Conservation (phyloP, 2,113 vertebrate genomes). For the Cinclus mexicanus region DNA sequence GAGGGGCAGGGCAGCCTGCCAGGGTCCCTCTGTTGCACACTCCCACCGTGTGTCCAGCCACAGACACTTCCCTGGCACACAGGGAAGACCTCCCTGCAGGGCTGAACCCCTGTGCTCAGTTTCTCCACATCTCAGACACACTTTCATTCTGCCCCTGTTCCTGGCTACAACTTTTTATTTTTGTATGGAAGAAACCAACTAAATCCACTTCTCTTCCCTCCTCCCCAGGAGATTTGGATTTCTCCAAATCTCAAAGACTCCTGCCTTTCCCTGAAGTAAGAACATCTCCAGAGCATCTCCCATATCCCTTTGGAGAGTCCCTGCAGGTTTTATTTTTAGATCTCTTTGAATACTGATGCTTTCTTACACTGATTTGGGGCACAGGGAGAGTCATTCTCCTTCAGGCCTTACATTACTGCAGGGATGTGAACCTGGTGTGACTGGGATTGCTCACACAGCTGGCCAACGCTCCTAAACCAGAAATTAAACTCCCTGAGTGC, state of each 20-base stretch:
- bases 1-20: not conserved
- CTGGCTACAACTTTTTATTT: not conserved
- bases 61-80: not conserved
- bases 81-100: not conserved
- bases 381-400: not conserved
- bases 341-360: not conserved
- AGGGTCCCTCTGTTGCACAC: not conserved
- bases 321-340: conserved; percentile 23
- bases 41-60: rapidly evolving
- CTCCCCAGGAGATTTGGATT: not conserved
- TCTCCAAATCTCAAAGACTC: not conserved
- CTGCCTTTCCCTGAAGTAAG: not conserved
- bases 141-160: not conserved
- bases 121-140: not conserved
- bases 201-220: not conserved
- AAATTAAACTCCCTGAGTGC: not conserved
- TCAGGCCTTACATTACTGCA: not conserved
- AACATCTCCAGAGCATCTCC: conserved; percentile 3
- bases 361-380: not conserved
- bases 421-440: not conserved
- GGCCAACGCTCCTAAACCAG: not conserved
- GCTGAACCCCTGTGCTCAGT: not conserved
- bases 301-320: not conserved
- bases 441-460: not conserved
- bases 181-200: not conserved